These are phyloP conservation scores for Drosophila silvestris DNA, from an alignment of 2,888 invertebrate genomes.

Conservation along the genomic window DNA sequence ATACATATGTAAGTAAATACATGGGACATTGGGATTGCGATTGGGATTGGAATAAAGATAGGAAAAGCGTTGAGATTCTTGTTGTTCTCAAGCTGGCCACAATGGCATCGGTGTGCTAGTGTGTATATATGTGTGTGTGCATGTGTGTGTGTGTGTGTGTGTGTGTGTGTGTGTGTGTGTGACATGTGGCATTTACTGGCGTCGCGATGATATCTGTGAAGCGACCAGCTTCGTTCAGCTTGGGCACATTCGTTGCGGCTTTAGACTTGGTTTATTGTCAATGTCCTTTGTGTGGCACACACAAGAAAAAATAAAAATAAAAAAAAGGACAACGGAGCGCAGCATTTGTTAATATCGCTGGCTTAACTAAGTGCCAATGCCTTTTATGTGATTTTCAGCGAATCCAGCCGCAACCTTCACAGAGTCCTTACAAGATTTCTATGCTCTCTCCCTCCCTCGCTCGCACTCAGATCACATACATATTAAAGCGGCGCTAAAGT, in stretches of 20 bases:
- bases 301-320: not conserved
- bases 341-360: conserved; percentile 78
- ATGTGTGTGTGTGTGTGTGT: not conserved
- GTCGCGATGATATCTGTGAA: conserved; percentile 55
- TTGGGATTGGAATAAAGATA: conserved; percentile 37
- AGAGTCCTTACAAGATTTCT: conserved; percentile 15
- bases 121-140: not conserved
- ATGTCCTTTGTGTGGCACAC: conserved; percentile 43
- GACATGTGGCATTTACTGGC: conserved; percentile 72
- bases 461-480: conserved; percentile 20
- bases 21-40: conserved; percentile 29
- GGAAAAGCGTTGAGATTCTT: conserved; percentile 41
- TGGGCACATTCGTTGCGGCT: conserved; percentile 55
- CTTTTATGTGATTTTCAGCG: conserved; percentile 75
- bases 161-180: conserved; percentile 16
- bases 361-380: conserved; percentile 79
- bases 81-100: conserved; percentile 47
- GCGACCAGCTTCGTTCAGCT: conserved; percentile 31
- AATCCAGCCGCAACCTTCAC: conserved; percentile 14
- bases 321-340: conserved; percentile 51
- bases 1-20: conserved; percentile 52
- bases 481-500: conserved; percentile 41
- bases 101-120: conserved; percentile 28
- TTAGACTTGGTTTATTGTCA: conserved; percentile 58
- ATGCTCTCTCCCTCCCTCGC: not conserved